These are phyloP conservation scores for Tigriopus japonicus DNA, from an alignment of 1,140 invertebrate species.

Conservation along the genomic window DNA sequence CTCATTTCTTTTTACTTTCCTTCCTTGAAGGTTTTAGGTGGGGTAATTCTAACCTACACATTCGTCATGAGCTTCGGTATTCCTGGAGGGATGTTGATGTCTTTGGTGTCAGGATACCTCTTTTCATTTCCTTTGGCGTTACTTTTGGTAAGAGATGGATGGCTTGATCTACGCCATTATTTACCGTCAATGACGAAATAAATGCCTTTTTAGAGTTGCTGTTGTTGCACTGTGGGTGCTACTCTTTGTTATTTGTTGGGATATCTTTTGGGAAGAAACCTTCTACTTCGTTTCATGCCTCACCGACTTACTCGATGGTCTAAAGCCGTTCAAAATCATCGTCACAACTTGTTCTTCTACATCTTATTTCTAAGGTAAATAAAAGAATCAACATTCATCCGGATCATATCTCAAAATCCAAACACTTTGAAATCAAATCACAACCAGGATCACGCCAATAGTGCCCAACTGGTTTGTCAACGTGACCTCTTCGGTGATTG, in stretches of 20 bases:
- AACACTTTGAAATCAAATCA: too few species aligned
- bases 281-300: conserved; percentile 76
- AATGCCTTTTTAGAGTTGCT: conserved; percentile 41
- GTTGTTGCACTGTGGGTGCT: conserved; percentile 87
- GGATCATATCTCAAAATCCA: too few species aligned
- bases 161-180: too few species aligned
- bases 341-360: conserved; percentile 78
- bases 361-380: conserved; percentile 59
- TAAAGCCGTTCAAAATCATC: conserved; percentile 36
- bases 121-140: conserved; percentile 83
- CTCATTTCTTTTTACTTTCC: background rate
- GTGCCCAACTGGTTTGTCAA: conserved; percentile 99
- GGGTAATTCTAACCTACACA: conserved; percentile 76
- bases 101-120: conserved; percentile 89
- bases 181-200: too few species aligned
- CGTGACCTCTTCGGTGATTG: conserved; percentile 83
- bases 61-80: conserved; percentile 93
- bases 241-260: conserved; percentile 86
- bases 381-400: too few species aligned
- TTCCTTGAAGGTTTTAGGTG: conserved; percentile 55
- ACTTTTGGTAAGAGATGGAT: conserved; percentile 49
- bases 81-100: conserved; percentile 93
- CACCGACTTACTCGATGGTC: conserved; percentile 68
- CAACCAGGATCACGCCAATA: conserved; percentile 71
- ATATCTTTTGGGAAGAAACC: conserved; percentile 57